Evolutionary conservation across 2,888 invertebrate genomes (phyloP), one percentile per base, ranked within the genome.

Genomic region (Gryllus longicercus): DNA sequence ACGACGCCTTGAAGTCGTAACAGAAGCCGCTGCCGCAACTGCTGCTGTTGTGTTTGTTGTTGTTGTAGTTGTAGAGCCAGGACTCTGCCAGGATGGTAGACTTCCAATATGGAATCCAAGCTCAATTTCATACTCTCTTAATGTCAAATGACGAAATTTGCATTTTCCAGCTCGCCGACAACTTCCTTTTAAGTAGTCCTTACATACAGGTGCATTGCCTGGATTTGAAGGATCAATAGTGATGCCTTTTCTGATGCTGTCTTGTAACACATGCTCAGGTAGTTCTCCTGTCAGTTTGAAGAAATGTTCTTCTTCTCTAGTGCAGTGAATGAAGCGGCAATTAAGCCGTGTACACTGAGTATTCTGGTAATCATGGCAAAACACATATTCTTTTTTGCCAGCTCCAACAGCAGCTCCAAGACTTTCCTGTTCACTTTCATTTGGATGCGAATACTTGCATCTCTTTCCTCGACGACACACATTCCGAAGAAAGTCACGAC

Each of bases 321-420:
- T 90, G 84, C 94, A 94, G 86, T 95, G 95, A 76, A 94, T 89
- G 86, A 94, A 95, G 84, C 92, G 92, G 85, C 94, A 95, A 81
- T 91, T 92, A 8, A 90, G 89, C 84, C 95, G 90, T n/a, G 90
- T 89, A 85, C 95, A 95, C 82, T 92, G 90, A 76, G 91, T 91
- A 86, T 95, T 95, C 87, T 95, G 95, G 85, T 89, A 92, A 85
- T 92, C 92, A 84, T 91, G 91, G 84, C 92, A 92, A 84, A 92
- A 92, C 74, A 88, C 79, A n/a, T 80, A 81, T 51, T 80, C 79
- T 76, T 51, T 74, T 23, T 81, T 77, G 16, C 77, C 63, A 16
- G 63, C 63, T 63, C 63, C 63, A 63, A 63, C 63, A 63, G 63
- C 63, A 18, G 63, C 63, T 18, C 63, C 63, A 4, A 63, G 63